A percentile compares a stretch with the other conserved stretches of the same genome.
phyloP scores from a whole-genome alignment of 2,888 invertebrate genomes.

The Opisthograptis luteolata region DNA sequence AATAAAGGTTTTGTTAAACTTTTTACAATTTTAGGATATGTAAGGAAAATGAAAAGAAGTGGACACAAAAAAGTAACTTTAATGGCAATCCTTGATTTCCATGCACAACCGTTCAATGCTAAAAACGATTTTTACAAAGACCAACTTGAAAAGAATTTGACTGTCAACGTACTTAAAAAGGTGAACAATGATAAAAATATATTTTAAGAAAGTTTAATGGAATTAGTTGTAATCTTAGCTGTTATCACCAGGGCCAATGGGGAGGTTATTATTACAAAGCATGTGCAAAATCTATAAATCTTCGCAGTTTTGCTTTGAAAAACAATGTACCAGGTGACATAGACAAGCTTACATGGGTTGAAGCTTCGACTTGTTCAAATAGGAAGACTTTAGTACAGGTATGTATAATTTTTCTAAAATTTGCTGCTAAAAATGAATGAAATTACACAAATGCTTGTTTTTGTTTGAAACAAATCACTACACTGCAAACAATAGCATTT shows the following conservation, averaged over 20 bases:
- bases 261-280: constrained; percentile 53
- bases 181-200: constrained; percentile 35
- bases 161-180: constrained; percentile 85
- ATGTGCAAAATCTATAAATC: constrained; percentile 32
- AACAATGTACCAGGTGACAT: constrained; percentile 87
- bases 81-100: constrained; percentile 74
- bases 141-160: constrained; percentile 85
- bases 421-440: no score
- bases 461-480: no score
- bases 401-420: not conserved
- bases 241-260: constrained; percentile 56
- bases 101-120: constrained; percentile 78
- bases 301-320: constrained; percentile 85
- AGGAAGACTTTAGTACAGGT: constrained; percentile 51
- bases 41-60: constrained; percentile 87
- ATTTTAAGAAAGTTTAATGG: not conserved
- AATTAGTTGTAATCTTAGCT: not conserved
- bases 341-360: constrained; percentile 88
- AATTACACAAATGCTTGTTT: no score
- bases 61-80: constrained; percentile 72
- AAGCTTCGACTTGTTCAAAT: constrained; percentile 55
- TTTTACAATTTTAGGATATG: constrained; percentile 81
- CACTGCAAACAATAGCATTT: no score
- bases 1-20: not conserved
- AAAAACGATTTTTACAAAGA: constrained; percentile 71